Percentiles rank a stretch among this genome's conserved stretches.
These are phyloP conservation scores for Rhingia campestris DNA, from an alignment of 2,888 invertebrate genomes.

Conservation along the genomic window DNA sequence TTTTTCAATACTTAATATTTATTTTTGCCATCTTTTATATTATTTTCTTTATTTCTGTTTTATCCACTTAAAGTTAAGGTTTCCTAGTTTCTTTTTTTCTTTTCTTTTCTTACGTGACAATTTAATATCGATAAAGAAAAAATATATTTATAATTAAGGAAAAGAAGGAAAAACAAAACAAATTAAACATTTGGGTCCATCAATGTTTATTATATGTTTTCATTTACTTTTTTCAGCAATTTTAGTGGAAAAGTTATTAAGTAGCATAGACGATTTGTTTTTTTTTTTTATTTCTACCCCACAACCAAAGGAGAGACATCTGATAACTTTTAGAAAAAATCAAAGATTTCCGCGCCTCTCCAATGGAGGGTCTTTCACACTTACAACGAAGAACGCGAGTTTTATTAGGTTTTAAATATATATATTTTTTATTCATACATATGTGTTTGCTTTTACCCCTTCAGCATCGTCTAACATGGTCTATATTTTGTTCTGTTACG, in stretches of 20 bases:
- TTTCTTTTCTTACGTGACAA: constrained; percentile 33
- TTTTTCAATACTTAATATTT: constrained; percentile 62
- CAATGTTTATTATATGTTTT: constrained; percentile 19
- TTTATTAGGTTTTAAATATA: constrained; percentile 39
- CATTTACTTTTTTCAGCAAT: constrained; percentile 23
- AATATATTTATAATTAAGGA: constrained; percentile 34
- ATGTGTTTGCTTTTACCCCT: constrained; percentile 14
- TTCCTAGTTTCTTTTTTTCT: constrained; percentile 41
- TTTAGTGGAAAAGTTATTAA: constrained; percentile 26
- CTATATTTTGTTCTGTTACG: constrained; percentile 14
- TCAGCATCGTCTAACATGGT: constrained; percentile 16
- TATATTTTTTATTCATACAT: constrained; percentile 33
- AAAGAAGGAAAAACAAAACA: constrained; percentile 29
- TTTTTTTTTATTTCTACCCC: constrained; percentile 22
- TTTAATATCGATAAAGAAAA: constrained; percentile 59
- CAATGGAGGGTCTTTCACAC: constrained; percentile 26
- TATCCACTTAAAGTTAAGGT: constrained; percentile 51
- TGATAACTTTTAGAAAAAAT: neutral
- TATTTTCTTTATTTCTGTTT: constrained; percentile 26
- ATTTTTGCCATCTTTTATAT: constrained; percentile 36
- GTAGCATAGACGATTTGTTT: constrained; percentile 3
- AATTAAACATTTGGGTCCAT: constrained; percentile 40
- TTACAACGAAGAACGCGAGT: constrained; percentile 57
- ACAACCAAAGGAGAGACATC: neutral
- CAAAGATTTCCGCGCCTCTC: constrained; percentile 3